Evolutionary conservation across 1,140 invertebrate species (phyloP).

Genomic region (Acromyrmex heyeri): DNA sequence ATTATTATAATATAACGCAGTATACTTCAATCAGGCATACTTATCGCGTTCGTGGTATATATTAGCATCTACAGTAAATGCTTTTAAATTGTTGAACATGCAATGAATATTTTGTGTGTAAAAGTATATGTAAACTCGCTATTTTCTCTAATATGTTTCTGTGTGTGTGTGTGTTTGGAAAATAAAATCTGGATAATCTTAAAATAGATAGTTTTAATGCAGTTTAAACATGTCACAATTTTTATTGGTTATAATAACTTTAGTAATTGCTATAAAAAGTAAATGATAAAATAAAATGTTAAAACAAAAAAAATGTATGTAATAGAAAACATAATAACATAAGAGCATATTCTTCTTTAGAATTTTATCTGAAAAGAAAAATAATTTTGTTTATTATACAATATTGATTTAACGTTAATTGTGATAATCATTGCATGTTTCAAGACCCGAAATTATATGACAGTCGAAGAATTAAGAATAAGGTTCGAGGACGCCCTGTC

Average conservation of each 20-base stretch:
- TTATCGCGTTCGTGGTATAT: not conserved
- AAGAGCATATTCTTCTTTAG: not conserved
- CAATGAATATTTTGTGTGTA: slow-evolving; percentile 25
- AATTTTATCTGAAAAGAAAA: not conserved
- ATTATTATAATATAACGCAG: not conserved
- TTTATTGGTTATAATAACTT: not conserved
- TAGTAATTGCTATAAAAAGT: slow-evolving; percentile 4
- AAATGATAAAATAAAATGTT: not conserved
- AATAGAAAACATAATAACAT: not conserved
- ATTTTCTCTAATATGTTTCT: not conserved
- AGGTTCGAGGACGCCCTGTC: not conserved
- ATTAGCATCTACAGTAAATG: slow-evolving; percentile 22
- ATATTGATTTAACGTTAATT: slow-evolving; percentile 16
- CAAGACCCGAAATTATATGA: not conserved
- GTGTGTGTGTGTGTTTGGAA: not conserved
- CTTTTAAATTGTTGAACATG: slow-evolving; percentile 8
- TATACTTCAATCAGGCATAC: not conserved
- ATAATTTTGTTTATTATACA: not conserved
- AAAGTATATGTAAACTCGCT: not conserved
- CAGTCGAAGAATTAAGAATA: not conserved
- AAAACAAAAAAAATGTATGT: not conserved
- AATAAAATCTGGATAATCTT: slow-evolving; percentile 19
- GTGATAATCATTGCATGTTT: not conserved
- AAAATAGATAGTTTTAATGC: not conserved
- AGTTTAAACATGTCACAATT: slow-evolving; percentile 15